phyloP scores from a whole-genome alignment of 1,140 invertebrate species.

The Drosophila nasuta region DNA sequence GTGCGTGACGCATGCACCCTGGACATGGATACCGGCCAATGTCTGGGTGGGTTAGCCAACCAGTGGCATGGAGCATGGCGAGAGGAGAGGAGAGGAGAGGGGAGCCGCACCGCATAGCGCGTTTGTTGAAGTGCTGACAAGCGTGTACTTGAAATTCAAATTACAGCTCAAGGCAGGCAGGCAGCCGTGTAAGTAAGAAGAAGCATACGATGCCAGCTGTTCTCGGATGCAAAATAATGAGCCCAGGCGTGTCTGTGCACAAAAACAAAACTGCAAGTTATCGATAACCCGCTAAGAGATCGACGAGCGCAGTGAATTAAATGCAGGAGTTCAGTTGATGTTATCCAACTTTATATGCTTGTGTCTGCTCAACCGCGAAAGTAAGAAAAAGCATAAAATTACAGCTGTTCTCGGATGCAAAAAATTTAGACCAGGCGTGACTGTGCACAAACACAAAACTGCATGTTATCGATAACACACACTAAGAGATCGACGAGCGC shows the following conservation, averaged over 20 bases:
- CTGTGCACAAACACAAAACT: not conserved
- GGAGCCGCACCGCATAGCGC: not conserved
- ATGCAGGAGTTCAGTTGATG: no score
- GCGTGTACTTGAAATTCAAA: constrained; percentile 74
- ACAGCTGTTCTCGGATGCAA: no score
- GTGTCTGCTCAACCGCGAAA: no score
- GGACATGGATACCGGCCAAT: constrained; percentile 11
- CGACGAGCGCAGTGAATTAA: no score
- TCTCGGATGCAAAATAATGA: constrained; percentile 15
- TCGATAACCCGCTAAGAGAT: no score
- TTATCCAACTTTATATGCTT: no score
- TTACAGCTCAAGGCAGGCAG: constrained; percentile 63
- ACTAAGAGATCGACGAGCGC: not conserved
- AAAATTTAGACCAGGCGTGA: no score
- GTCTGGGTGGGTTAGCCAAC: not conserved
- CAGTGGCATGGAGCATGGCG: not conserved
- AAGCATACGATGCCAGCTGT: constrained; percentile 13
- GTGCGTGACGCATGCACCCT: constrained; percentile 41
- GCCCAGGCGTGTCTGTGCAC: not conserved
- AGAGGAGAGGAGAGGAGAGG: constrained; percentile 3
- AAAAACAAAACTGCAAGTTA: no score
- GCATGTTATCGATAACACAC: not conserved
- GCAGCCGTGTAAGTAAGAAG: not conserved
- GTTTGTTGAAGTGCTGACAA: constrained; percentile 5
- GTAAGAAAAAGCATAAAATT: no score